Evolutionary conservation across 2,113 vertebrate genomes (phyloP), one percentile per base, ranked within the genome.

Genomic region (Cyprinus carpio): DNA sequence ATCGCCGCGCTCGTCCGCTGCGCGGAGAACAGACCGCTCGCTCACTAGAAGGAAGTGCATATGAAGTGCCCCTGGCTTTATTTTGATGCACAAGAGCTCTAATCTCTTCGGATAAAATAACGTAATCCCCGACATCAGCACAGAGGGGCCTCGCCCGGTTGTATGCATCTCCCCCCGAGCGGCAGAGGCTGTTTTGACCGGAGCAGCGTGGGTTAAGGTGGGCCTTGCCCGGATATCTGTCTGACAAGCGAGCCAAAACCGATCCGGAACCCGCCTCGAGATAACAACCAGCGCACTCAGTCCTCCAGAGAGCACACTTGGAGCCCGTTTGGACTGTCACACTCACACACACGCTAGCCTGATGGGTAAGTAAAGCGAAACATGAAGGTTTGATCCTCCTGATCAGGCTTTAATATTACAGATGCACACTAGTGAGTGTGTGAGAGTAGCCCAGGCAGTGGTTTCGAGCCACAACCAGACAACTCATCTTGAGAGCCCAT

Each of bases 211-310:
- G 87, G 84, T 83, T 84, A 83, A 89, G 88, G 87, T 90, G 92
- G 92, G 92, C 92, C 93, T 93, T 90, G 69, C 88, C 89, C 88
- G 86, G 87, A 82, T 87, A 88, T 92, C 89, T 90, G 89, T 84
- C 77, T 86, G 81, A 90, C 88, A 90, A 88, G 92, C 75, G 86
- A 89, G 91, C 58, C 86, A n/a, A 25, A 81, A 84, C 80, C 80
- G 80, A 69, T 51, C 64, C 80, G 46, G 64, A 54, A 71, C 65
- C 80, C 62, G 27, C 43, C 62, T 82, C 46, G 29, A 51, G 27
- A 37, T 51, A 27, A 34, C 64, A 27, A 34, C 64, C 58, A 29
- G 64, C 62, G 20, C 11, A 25, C 58, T 43, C 16, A 69, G 16
- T 81, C 83, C 85, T 80, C 23, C 72, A 77, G 85, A 71, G 81